Evolutionary conservation across 2,888 invertebrate genomes (phyloP), one percentile per base, ranked within the genome.

Genomic region (Meloe dianella): DNA sequence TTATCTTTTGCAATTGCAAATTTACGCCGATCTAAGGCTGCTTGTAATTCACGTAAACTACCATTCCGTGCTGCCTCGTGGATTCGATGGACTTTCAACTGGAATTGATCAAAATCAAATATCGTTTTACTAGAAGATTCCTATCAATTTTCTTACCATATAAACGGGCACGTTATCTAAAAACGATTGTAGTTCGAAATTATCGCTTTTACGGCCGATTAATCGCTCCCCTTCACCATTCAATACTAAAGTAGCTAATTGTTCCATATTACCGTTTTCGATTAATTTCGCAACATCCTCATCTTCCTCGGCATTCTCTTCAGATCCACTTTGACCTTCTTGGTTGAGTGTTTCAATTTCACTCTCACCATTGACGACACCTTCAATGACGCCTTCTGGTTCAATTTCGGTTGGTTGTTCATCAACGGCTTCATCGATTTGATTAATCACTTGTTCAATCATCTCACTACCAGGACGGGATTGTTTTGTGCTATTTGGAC

Each of bases 81-180:
- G 30, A 97, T 95, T 68, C 92, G 89, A 71, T 92, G 91, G 73
- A 97, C 96, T 88, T 97, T 96, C 75, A 90, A 89, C 96, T 96
- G 77, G 20, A 83, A 79, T 32, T 10, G 8, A 32, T 32, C 10
- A 32, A 9, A 32, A 32, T 32, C n/a, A n/a, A n/a, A n/a, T 32
- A 32, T 32, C 10, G 32, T 9, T 32, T 32, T 32, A 6, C 7
- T 27, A n/a, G n/a, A n/a, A n/a, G n/a, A n/a, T n/a, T n/a, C n/a
- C n/a, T n/a, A n/a, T n/a, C n/a, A n/a, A n/a, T 27, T 3, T 27
- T 27, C 4, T 27, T 32, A 94, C 95, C 93, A 95, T 94, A 78
- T 95, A 95, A 32, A 90, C 89, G 12, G 95, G 92, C 61, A 95
- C 93, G 81, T 94, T 95, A 78, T 92, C 91, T 73, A 96, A 87